Percentiles rank a stretch among this genome's conserved stretches.
phyloP scores from a whole-genome alignment of 2,888 invertebrate genomes.

The Serrognathus titanus region DNA sequence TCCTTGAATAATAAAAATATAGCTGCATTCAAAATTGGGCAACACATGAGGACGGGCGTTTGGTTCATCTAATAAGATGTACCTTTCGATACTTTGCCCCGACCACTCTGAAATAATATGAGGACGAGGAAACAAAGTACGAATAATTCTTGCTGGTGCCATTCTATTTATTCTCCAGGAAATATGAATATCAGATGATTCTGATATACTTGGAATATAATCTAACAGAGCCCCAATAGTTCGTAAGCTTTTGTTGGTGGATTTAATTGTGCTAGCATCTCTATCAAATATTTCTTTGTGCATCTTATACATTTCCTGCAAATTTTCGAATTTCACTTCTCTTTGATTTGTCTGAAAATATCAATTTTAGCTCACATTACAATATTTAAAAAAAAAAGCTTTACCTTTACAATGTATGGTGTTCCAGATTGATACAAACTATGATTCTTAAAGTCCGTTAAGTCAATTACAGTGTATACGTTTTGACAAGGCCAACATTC shows the following conservation, averaged over 20 bases:
- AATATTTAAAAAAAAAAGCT: neutral
- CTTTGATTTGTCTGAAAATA: constrained; percentile 56
- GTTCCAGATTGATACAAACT: constrained; percentile 54
- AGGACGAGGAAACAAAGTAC: constrained; percentile 71
- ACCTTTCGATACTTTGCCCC: constrained; percentile 75
- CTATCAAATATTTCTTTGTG: constrained; percentile 60
- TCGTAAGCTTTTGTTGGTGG: constrained; percentile 34
- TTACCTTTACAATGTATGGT: constrained; percentile 56
- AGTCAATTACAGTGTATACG: constrained; percentile 64
- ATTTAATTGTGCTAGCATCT: constrained; percentile 60
- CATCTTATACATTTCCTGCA: constrained; percentile 58
- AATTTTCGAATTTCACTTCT: constrained; percentile 52
- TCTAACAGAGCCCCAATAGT: constrained; percentile 34
- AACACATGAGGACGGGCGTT: constrained; percentile 63
- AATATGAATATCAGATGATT: constrained; percentile 37
- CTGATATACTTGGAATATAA: constrained; percentile 17
- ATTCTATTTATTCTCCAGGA: constrained; percentile 76
- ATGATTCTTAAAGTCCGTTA: constrained; percentile 57
- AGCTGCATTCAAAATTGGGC: constrained; percentile 80
- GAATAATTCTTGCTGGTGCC: constrained; percentile 65
- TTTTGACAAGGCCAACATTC: constrained; percentile 81
- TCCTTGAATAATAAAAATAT: constrained; percentile 70
- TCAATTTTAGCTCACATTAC: neutral
- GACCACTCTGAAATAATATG: constrained; percentile 60
- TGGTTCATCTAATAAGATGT: constrained; percentile 69